Base-by-base conservation (phyloP, 2,797 vertebrate genomes). In the Mionectes olivaceus region DNA sequence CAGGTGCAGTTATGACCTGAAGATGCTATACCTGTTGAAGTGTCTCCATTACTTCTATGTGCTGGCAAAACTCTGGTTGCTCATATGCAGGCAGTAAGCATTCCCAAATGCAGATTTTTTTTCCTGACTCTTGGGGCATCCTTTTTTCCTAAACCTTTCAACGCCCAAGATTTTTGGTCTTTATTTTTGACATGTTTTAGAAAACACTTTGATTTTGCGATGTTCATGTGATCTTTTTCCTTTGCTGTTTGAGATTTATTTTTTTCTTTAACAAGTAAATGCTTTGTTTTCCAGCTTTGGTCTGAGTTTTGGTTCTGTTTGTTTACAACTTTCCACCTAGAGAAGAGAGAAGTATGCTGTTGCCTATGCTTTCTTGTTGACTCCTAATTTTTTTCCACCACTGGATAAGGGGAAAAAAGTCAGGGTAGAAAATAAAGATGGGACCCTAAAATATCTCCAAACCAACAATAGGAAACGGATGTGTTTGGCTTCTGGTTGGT, bases 351-450 rank as follows among this genome's bases (percentile, higher is more conserved):
- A 28, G 55, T 57, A 60, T 2, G 9, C 67, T 87, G 55, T 63
- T 93, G 64, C 10, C 37, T 77, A 6, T 59, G 19, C 25, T 78
- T 88, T 78, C 73, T 91, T 83, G 33, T 71, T 78, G 37, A 47
- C 44, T 83, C 37, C 44, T 83, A 57, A 24, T 52, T 59, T 87
- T 83, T 64, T 75, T 92, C 33, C 9, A 52, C 32, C 22, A 4
- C 33, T 93, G 55, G 43, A 55, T 91, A 74, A 79, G 41, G 41
- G 39, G 64, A 89, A 78, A 59, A 60, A 77, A 67, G 23, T 80
- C 65, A 93, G 39, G 47, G 63, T 93, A 94, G 75, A 91, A 87
- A 94, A 74, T 80, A 87, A 92, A 93, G 89, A 95, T 50, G 52
- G 32, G 33, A 13, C 50, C 85, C 83, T 90, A 94, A 91, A 88